Conservation (phyloP, 2,113 vertebrate species). For the Chaetops frenatus region DNA sequence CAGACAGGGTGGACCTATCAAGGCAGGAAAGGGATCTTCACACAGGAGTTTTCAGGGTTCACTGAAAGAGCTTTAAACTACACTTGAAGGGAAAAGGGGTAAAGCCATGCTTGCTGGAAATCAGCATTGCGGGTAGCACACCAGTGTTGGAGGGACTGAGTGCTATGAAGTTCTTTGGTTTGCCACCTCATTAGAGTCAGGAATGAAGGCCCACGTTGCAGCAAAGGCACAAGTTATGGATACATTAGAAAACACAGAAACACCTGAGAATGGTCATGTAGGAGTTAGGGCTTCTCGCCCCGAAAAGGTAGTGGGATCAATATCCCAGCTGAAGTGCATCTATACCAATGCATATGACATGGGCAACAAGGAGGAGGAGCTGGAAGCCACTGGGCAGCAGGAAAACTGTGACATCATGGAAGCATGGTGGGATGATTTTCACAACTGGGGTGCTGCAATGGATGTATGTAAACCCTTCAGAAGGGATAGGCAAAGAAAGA, state of each 20-base stretch:
- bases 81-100: neutral
- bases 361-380: neutral
- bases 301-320: neutral
- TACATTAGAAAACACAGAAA: neutral
- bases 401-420: neutral
- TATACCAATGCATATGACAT: neutral
- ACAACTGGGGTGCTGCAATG: neutral
- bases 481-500: neutral
- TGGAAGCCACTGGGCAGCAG: neutral
- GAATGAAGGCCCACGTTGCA: neutral
- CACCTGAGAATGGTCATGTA: neutral
- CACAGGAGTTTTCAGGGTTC: neutral
- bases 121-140: neutral
- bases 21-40: neutral
- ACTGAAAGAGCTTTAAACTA: neutral
- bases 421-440: neutral
- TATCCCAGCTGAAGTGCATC: neutral
- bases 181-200: neutral
- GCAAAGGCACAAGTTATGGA: neutral
- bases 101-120: neutral
- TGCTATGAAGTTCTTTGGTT: neutral
- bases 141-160: neutral
- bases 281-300: neutral
- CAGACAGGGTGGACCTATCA: neutral
- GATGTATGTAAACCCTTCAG: neutral